These are phyloP conservation scores for Eidolon helvum DNA, from an alignment of 2,113 vertebrate species.

Conservation along the genomic window DNA sequence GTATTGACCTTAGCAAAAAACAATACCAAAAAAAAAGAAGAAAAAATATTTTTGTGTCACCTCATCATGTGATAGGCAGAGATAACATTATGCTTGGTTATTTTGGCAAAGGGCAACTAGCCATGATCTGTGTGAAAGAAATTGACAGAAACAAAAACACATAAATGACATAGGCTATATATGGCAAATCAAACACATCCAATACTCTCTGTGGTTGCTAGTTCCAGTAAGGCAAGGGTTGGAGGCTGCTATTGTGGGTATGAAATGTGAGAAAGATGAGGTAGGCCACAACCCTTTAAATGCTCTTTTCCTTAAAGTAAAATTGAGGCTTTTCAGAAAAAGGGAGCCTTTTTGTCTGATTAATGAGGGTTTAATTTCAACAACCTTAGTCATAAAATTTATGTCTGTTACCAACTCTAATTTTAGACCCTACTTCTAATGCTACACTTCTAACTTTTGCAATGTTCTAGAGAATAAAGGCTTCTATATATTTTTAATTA, in stretches of 20 bases:
- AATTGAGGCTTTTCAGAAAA: slow-evolving; percentile 20
- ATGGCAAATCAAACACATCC: neutral
- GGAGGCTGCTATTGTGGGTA: neutral
- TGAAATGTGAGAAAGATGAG: slow-evolving; percentile 30
- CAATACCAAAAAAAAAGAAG: neutral
- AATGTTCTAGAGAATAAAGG: neutral
- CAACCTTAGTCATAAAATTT: neutral
- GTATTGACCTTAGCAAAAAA: neutral
- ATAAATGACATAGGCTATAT: slow-evolving; percentile 50
- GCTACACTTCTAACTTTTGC: neutral
- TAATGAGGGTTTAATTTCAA: neutral
- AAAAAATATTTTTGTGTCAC: neutral
- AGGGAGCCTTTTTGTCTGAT: neutral
- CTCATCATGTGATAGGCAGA: neutral
- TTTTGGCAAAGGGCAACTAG: slow-evolving; percentile 25
- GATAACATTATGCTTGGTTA: slow-evolving; percentile 10
- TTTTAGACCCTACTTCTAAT: neutral
- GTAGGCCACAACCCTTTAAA: neutral
- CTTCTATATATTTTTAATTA: neutral
- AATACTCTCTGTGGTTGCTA: neutral
- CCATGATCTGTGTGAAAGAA: neutral
- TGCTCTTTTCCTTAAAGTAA: neutral
- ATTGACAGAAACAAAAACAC: slow-evolving; percentile 16
- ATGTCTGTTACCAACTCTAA: neutral
- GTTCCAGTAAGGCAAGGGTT: slow-evolving; percentile 35